Evolutionary conservation across 2,888 invertebrate species (phyloP).

Genomic region (Papilio demoleus): DNA sequence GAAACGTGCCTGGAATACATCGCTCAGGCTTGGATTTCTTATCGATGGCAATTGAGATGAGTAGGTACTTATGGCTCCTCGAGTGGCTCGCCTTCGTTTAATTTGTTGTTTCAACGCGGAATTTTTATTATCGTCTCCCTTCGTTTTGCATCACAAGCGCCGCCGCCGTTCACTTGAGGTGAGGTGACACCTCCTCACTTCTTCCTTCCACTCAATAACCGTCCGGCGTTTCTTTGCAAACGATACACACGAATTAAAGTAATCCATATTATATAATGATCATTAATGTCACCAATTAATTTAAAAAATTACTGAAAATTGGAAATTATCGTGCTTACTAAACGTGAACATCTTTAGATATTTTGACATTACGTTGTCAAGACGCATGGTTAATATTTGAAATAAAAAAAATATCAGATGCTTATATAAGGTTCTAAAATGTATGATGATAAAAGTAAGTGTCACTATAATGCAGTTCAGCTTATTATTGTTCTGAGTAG

Average conservation of each 20-base stretch:
- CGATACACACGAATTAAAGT: not conserved
- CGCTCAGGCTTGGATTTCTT: conserved; percentile 82
- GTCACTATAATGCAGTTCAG: not conserved
- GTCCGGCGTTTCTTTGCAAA: conserved; percentile 30
- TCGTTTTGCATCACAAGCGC: conserved; percentile 73
- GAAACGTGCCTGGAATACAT: conserved; percentile 82
- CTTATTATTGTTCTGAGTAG: not conserved
- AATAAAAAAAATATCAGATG: not conserved
- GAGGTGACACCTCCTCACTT: conserved; percentile 49
- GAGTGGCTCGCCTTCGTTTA: conserved; percentile 83
- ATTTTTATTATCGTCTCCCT: conserved; percentile 83
- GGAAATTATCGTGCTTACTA: no score
- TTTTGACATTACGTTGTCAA: no score
- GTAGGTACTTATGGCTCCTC: conserved; percentile 82
- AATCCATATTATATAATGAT: no score
- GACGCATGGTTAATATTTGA: not conserved
- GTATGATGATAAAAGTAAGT: not conserved
- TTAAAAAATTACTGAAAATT: no score
- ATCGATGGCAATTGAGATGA: conserved; percentile 83
- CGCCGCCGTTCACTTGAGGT: conserved; percentile 60
- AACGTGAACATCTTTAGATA: no score
- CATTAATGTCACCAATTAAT: no score
- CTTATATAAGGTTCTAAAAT: not conserved
- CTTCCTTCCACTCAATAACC: conserved; percentile 49
- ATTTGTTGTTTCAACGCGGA: conserved; percentile 83